These are phyloP conservation scores for Rhynchomys soricoides DNA, from an alignment of 2,113 vertebrate species.

Conservation along the genomic window DNA sequence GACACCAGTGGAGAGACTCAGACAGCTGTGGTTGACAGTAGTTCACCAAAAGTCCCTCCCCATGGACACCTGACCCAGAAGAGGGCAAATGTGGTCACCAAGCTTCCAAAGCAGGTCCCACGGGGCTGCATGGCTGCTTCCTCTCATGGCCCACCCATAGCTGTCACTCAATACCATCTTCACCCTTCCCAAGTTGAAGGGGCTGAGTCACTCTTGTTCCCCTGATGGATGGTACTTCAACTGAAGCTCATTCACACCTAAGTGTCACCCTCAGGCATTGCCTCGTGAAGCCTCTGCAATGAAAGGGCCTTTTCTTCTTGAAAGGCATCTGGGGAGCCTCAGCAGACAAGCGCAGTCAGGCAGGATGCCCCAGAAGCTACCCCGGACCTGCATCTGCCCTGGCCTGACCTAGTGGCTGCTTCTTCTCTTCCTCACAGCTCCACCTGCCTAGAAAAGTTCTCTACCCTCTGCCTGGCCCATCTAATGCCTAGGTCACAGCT, in stretches of 20 bases:
- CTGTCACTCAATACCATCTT: rapidly evolving
- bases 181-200: not conserved
- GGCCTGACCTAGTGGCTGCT: not conserved
- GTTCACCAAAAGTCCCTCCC: not conserved
- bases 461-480: rapidly evolving
- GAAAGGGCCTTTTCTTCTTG: not conserved
- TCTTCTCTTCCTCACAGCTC: too few relatives aligned
- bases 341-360: not conserved
- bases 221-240: not conserved
- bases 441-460: rapidly evolving
- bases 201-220: not conserved
- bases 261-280: not conserved
- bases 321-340: not conserved
- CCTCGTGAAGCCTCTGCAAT: not conserved
- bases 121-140: not conserved
- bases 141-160: rapidly evolving
- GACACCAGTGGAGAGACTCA: not conserved
- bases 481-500: not conserved
- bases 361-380: not conserved
- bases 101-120: rapidly evolving
- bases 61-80: not conserved
- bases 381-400: not conserved
- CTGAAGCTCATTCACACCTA: not conserved
- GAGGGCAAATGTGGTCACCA: not conserved
- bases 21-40: not conserved